Evolutionary conservation across 2,797 vertebrate genomes (phyloP).

Genomic region (Pagetopsis macropterus): DNA sequence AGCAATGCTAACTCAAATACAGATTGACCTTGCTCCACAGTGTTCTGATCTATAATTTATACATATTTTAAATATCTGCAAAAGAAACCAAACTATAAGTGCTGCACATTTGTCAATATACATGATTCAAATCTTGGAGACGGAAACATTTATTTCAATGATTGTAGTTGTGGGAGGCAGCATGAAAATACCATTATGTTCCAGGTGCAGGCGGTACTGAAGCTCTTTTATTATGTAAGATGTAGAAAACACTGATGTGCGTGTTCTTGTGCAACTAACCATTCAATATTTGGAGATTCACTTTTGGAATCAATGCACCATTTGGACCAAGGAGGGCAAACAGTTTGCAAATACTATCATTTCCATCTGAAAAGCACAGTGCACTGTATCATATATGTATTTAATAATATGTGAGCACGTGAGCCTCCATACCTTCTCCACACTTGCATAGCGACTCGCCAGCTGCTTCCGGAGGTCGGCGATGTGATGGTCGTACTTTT

Average conservation of each 20-base stretch:
- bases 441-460: constrained; percentile 89
- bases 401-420: neutral
- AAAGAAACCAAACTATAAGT: too few species aligned
- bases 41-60: too few species aligned
- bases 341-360: neutral
- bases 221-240: constrained; percentile 30
- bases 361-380: neutral
- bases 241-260: constrained; percentile 7
- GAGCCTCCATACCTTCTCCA: constrained; percentile 90
- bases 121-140: too few species aligned
- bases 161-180: constrained; percentile 33
- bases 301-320: too few species aligned
- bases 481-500: constrained; percentile 97
- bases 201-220: constrained; percentile 24
- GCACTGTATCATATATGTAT: neutral
- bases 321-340: neutral
- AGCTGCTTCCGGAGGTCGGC: constrained; percentile 95
- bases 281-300: neutral
- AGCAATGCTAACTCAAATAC: neutral
- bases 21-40: neutral
- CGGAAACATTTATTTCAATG: too few species aligned
- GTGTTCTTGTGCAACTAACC: neutral
- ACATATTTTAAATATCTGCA: too few species aligned
- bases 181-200: neutral
- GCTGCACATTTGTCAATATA: too few species aligned